Percentiles rank a stretch among this genome's conserved stretches.
Evolutionary conservation across 1,140 invertebrate species (phyloP).

Genomic region (Heliconius hewitsoni): DNA sequence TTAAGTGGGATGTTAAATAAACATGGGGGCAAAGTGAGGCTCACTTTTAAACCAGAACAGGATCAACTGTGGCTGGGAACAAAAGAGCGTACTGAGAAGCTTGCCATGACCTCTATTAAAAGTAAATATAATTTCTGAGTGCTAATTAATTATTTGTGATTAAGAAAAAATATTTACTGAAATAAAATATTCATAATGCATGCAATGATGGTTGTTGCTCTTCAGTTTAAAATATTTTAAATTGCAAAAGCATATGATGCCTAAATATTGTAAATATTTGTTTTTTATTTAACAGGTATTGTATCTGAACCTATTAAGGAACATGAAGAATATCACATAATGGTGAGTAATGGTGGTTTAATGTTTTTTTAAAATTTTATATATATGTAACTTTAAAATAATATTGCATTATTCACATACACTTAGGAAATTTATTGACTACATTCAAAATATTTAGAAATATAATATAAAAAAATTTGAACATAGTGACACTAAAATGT

Average conservation of each 20-base stretch:
- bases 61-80: slow-evolving; percentile 97
- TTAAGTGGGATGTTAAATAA: slow-evolving; percentile 96
- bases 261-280: background rate
- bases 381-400: background rate
- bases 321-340: slow-evolving; percentile 95
- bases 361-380: background rate
- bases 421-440: no score
- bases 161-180: background rate
- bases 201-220: slow-evolving; percentile 14
- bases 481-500: no score
- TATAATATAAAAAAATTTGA: no score
- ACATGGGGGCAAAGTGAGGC: slow-evolving; percentile 93
- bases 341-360: slow-evolving; percentile 84
- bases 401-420: no score
- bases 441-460: no score
- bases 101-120: slow-evolving; percentile 95
- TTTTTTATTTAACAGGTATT: slow-evolving; percentile 57
- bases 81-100: slow-evolving; percentile 96
- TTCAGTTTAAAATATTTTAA: background rate
- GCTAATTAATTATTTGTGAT: background rate
- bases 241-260: background rate
- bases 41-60: slow-evolving; percentile 95
- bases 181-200: slow-evolving; percentile 4
- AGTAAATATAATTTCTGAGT: slow-evolving; percentile 62
- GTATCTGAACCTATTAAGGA: slow-evolving; percentile 92